A percentile compares a stretch with the other conserved stretches of the same genome.
Evolutionary conservation across 2,888 invertebrate species (phyloP).

Genomic region (Acleris holmiana): DNA sequence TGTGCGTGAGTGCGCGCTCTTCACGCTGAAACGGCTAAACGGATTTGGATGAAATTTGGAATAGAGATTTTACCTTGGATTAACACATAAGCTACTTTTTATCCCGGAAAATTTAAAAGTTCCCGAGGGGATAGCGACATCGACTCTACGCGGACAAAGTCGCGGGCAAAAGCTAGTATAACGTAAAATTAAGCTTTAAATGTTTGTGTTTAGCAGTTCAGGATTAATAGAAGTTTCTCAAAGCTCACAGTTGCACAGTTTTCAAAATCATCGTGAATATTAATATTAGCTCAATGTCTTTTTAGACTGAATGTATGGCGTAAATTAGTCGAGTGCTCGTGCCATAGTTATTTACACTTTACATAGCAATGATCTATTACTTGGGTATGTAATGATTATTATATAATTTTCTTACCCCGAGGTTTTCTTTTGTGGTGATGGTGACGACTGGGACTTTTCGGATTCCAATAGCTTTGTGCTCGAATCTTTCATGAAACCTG

Average conservation of each 20-base stretch:
- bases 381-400: not conserved
- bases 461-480: constrained; percentile 76
- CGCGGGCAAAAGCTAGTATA: no score
- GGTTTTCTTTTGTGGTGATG: constrained; percentile 73
- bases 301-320: constrained; percentile 38
- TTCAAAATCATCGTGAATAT: constrained; percentile 16
- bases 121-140: no score
- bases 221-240: no score
- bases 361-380: constrained; percentile 21
- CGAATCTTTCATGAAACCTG: constrained; percentile 79
- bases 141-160: no score
- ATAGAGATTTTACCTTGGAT: no score
- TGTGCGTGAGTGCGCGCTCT: no score
- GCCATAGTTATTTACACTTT: constrained; percentile 62
- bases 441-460: constrained; percentile 72
- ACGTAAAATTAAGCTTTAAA: no score
- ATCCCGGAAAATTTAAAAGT: no score
- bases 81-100: no score
- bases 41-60: no score
- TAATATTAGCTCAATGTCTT: constrained; percentile 4
- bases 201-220: no score
- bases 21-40: no score
- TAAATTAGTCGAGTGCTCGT: constrained; percentile 61
- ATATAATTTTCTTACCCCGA: constrained; percentile 68
- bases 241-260: constrained; percentile 25